Evolutionary conservation across 2,888 invertebrate genomes (phyloP).

Genomic region (Ormyrus pomaceus): DNA sequence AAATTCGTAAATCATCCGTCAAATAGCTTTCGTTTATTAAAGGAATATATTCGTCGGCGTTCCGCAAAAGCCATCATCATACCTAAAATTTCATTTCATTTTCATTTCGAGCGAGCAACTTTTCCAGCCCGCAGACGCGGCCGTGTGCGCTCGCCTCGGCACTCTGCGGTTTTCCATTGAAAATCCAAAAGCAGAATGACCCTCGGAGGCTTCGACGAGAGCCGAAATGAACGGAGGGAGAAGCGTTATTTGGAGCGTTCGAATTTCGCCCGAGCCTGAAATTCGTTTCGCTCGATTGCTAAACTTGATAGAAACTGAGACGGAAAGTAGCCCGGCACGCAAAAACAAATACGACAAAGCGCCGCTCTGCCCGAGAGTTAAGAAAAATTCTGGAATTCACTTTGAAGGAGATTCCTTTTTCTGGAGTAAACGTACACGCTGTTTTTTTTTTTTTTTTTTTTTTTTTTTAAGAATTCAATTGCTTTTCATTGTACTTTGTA

Average conservation of each 20-base stretch:
- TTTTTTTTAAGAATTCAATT: no score
- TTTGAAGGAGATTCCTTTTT: neutral
- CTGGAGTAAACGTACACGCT: neutral
- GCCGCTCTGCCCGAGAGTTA: neutral
- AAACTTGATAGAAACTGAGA: constrained; percentile 35
- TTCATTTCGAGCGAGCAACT: constrained; percentile 2
- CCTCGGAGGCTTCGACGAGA: neutral
- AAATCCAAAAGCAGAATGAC: constrained; percentile 34
- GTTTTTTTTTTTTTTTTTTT: no score
- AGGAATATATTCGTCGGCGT: no score
- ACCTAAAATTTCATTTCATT: neutral
- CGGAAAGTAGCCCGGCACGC: neutral
- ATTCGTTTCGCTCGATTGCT: constrained; percentile 34
- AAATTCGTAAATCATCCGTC: no score
- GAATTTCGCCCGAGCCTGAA: constrained; percentile 17
- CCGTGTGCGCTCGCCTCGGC: neutral
- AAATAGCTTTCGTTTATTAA: no score
- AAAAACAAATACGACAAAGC: neutral
- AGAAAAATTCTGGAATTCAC: neutral
- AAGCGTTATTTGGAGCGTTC: neutral
- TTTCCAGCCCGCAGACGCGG: neutral
- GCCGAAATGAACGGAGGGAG: no score
- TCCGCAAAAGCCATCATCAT: no score
- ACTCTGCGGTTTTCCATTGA: constrained; percentile 13
- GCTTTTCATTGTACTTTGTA: no score